Conservation (phyloP, 2,113 vertebrate species). For the Gymnogyps californianus region DNA sequence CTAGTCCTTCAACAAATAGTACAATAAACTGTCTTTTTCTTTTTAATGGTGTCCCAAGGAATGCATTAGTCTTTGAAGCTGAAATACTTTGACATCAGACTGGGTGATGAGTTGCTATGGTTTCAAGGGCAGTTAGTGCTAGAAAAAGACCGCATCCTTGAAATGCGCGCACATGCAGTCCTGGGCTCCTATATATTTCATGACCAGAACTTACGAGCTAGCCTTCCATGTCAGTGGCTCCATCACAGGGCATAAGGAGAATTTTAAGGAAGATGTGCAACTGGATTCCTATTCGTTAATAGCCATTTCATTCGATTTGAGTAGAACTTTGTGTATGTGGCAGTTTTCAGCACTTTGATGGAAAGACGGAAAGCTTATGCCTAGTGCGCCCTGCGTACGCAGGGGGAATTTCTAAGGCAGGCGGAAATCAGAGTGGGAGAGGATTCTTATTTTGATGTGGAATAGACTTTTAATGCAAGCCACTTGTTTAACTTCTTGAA, state of each 20-base stretch:
- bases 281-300: background rate
- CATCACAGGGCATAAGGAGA: background rate
- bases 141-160: background rate
- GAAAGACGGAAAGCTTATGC: background rate
- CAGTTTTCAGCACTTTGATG: background rate
- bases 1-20: constrained; percentile 59
- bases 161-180: background rate
- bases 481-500: background rate
- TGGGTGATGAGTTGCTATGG: constrained; percentile 69
- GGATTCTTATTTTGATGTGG: background rate
- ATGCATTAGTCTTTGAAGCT: constrained; percentile 69
- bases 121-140: constrained; percentile 62
- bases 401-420: background rate
- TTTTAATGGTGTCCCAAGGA: constrained; percentile 54
- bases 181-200: constrained; percentile 29
- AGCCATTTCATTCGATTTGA: background rate
- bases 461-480: background rate
- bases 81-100: constrained; percentile 71
- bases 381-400: accelerated
- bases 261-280: background rate
- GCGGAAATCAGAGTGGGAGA: background rate
- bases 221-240: background rate
- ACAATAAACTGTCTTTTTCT: constrained; percentile 48
- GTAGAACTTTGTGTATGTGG: background rate
- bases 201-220: background rate